A percentile compares a stretch with the other conserved stretches of the same genome.
Conservation (phyloP, 2,797 vertebrate species). For the Takifugu rubripes region DNA sequence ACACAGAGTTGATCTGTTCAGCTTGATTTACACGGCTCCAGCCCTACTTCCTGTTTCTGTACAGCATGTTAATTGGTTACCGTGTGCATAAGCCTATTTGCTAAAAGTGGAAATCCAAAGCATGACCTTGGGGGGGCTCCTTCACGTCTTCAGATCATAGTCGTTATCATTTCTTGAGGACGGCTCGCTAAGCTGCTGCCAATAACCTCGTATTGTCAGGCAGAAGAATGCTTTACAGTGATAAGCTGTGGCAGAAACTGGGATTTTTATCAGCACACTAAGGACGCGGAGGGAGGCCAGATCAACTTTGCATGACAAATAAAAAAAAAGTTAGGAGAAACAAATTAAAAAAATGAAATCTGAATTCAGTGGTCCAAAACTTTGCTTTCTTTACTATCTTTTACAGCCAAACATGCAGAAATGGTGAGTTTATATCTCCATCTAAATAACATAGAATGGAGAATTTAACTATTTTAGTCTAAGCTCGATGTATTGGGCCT, state of each 20-base stretch:
- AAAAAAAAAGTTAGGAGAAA: conserved; percentile 28
- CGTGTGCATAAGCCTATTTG: conserved; percentile 8
- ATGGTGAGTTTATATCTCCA: conserved; percentile 2
- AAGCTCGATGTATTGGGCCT: too few relatives aligned
- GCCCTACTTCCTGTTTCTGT: conserved; percentile 22
- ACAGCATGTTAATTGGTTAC: conserved; percentile 25
- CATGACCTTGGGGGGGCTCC: conserved; percentile 22
- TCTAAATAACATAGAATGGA: background rate
- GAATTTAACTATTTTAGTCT: too few relatives aligned
- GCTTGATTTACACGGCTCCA: conserved; percentile 27
- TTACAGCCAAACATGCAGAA: background rate
- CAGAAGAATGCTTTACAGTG: conserved; percentile 45
- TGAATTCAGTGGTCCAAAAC: conserved; percentile 6
- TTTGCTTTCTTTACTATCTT: background rate
- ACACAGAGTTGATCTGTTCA: conserved; percentile 18
- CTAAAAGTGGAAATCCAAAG: conserved; percentile 40
- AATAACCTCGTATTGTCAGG: conserved; percentile 50
- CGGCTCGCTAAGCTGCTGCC: conserved; percentile 48
- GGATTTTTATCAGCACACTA: conserved; percentile 60
- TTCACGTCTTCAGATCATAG: conserved; percentile 15
- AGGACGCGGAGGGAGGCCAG: conserved; percentile 27
- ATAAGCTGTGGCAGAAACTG: conserved; percentile 62
- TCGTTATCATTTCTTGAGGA: conserved; percentile 51
- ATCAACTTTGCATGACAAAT: conserved; percentile 45
- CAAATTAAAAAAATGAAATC: background rate